Percentiles rank a stretch among this genome's conserved stretches.
These are phyloP conservation scores for Podabrus alpinus DNA, from an alignment of 2,888 invertebrate species.

Conservation along the genomic window DNA sequence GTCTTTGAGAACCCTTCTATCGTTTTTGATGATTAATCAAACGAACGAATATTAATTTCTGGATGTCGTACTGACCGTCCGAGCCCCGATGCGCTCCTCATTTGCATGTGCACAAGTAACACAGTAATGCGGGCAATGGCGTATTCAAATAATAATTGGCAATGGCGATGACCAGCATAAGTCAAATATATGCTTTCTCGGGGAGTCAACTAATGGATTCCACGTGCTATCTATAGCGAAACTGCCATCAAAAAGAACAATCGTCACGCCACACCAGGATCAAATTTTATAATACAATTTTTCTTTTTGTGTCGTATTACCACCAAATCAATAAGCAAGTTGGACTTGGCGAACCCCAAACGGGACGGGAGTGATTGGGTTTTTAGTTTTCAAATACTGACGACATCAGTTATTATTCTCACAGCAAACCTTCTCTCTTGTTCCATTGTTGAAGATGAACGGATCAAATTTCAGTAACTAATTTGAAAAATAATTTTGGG, in stretches of 20 bases:
- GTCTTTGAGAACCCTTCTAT: slow-evolving; percentile 18
- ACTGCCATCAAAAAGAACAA: slow-evolving; percentile 9
- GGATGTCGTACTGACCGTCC: slow-evolving; percentile 47
- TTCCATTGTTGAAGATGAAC: background rate
- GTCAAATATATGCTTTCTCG: slow-evolving; percentile 39
- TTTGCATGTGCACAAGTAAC: slow-evolving; percentile 48
- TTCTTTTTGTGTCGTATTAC: background rate
- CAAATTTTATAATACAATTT: slow-evolving; percentile 6
- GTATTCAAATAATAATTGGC: slow-evolving; percentile 49
- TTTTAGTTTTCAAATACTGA: too few relatives aligned
- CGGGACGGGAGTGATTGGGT: background rate
- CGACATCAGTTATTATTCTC: background rate
- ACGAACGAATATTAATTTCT: slow-evolving; percentile 48
- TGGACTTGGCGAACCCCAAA: background rate
- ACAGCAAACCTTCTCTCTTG: background rate
- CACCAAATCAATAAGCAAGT: background rate
- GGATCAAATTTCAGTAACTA: background rate
- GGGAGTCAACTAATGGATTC: slow-evolving; percentile 42
- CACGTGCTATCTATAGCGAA: slow-evolving; percentile 39
- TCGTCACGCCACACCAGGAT: slow-evolving; percentile 13
- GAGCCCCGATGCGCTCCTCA: slow-evolving; percentile 45
- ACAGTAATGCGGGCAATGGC: slow-evolving; percentile 48
- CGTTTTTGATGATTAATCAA: slow-evolving; percentile 46
- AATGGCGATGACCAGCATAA: slow-evolving; percentile 52
- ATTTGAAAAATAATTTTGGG: background rate